A percentile compares a stretch with the other conserved stretches of the same genome.
phyloP scores from a whole-genome alignment of 2,888 invertebrate genomes.

The Hoplodrina ambigua region DNA sequence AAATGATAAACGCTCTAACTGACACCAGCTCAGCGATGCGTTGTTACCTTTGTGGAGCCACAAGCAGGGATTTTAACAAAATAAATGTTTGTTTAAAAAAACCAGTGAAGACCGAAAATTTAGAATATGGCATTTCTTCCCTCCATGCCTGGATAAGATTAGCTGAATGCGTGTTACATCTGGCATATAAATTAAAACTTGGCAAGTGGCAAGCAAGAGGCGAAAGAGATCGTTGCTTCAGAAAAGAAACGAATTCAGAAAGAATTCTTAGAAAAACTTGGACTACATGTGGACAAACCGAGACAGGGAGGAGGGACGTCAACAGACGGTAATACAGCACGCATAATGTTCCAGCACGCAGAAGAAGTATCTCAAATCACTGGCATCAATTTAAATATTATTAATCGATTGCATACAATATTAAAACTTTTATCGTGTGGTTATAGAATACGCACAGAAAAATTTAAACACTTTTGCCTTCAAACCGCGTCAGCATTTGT shows the following conservation, averaged over 20 bases:
- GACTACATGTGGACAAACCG: slow-evolving; percentile 35
- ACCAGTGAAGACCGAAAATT: slow-evolving; percentile 16
- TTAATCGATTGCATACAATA: slow-evolving; percentile 6
- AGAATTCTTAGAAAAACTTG: slow-evolving; percentile 29
- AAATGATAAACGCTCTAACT: slow-evolving; percentile 52
- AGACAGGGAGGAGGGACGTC: slow-evolving; percentile 37
- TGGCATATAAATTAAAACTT: slow-evolving; percentile 24
- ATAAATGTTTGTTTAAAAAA: slow-evolving; percentile 14
- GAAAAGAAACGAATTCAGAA: slow-evolving; percentile 36
- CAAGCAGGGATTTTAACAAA: slow-evolving; percentile 21
- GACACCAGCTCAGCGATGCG: slow-evolving; percentile 44
- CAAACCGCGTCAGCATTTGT: background rate
- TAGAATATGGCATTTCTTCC: slow-evolving; percentile 36
- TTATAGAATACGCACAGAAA: background rate
- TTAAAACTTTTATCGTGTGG: background rate
- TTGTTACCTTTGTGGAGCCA: slow-evolving; percentile 31
- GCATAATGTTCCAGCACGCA: slow-evolving; percentile 32
- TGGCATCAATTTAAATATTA: slow-evolving; percentile 32
- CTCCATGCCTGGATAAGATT: slow-evolving; percentile 44
- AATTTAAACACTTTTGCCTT: slow-evolving; percentile 5
- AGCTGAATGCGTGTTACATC: slow-evolving; percentile 19
- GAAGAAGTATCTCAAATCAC: slow-evolving; percentile 33
- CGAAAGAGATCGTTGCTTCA: slow-evolving; percentile 24
- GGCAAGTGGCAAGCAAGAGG: slow-evolving; percentile 24
- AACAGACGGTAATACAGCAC: slow-evolving; percentile 42